Evolutionary conservation across 2,113 vertebrate genomes (phyloP).

Genomic region (Perccottus glenii): DNA sequence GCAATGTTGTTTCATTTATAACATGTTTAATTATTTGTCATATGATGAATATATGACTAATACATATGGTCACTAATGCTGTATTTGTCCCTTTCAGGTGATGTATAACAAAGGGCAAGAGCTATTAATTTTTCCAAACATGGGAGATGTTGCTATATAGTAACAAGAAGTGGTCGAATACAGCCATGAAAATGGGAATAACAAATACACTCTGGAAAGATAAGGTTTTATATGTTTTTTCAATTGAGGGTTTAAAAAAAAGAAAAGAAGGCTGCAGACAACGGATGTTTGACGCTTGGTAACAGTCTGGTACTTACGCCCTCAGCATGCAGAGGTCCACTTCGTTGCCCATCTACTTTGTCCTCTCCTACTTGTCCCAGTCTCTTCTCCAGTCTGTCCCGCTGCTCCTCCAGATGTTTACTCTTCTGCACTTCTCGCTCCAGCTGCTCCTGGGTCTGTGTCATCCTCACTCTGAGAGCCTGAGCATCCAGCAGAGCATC

Average conservation of each 20-base stretch:
- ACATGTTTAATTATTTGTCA: too few species aligned
- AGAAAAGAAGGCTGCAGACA: background rate
- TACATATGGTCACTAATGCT: too few species aligned
- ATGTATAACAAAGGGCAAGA: too few species aligned
- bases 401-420: conserved; percentile 81
- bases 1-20: too few species aligned
- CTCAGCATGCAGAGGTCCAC: conserved; percentile 34
- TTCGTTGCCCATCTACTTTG: conserved; percentile 51
- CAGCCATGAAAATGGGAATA: too few species aligned
- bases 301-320: conserved; percentile 42
- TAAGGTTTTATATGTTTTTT: too few species aligned
- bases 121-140: too few species aligned
- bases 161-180: too few species aligned
- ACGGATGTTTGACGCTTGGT: background rate
- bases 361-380: conserved; percentile 73
- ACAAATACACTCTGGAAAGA: too few species aligned
- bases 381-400: conserved; percentile 81
- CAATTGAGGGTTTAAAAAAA: background rate
- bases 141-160: too few species aligned
- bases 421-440: conserved; percentile 80
- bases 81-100: too few species aligned
- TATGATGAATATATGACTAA: too few species aligned
- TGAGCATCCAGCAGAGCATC: conserved; percentile 80
- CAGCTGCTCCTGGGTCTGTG: conserved; percentile 82
- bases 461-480: conserved; percentile 71